Conservation (phyloP, 2,113 vertebrate species). For the Albula goreensis region DNA sequence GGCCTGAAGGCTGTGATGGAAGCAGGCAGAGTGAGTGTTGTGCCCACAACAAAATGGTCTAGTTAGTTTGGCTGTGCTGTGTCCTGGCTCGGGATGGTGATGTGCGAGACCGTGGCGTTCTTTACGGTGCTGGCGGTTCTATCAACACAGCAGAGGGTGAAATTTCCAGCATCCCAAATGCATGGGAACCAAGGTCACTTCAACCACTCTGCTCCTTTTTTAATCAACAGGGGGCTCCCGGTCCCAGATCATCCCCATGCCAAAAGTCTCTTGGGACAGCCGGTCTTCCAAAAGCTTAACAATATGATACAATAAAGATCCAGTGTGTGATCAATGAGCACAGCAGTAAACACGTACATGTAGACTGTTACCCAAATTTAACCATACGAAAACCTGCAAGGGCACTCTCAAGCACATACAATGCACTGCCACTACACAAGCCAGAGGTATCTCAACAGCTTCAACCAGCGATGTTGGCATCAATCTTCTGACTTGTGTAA, state of each 20-base stretch:
- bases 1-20: neutral
- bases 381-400: too few species aligned
- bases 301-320: too few species aligned
- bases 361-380: too few species aligned
- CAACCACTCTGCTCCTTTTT: neutral
- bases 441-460: too few species aligned
- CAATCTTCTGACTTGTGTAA: too few species aligned
- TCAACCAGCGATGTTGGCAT: too few species aligned
- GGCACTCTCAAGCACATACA: too few species aligned
- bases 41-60: neutral
- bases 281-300: too few species aligned
- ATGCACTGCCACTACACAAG: too few species aligned
- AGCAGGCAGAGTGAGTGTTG: neutral
- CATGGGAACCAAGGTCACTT: neutral
- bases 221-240: constrained; percentile 39
- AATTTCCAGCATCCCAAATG: constrained; percentile 9
- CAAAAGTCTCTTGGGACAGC: constrained; percentile 9
- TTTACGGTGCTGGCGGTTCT: neutral
- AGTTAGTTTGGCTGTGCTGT: neutral
- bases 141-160: constrained; percentile 5
- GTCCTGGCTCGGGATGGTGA: neutral
- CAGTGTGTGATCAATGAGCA: too few species aligned
- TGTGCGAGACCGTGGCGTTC: neutral
- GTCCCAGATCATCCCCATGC: neutral
- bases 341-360: too few species aligned